Conservation (phyloP, 2,888 invertebrate species). For the Creontiades dilutus region DNA sequence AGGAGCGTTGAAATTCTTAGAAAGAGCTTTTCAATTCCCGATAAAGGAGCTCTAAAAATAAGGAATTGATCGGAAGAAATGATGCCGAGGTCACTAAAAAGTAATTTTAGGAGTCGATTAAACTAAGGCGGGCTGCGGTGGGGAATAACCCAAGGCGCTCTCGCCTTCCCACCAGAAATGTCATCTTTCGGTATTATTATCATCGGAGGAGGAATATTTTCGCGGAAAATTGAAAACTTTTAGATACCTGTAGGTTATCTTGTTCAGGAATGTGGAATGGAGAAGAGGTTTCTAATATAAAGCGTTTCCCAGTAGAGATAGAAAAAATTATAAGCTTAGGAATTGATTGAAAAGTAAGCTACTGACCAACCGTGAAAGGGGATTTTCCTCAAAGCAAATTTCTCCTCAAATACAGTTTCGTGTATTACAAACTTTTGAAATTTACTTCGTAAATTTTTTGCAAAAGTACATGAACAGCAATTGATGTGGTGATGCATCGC, state of each 20-base stretch:
- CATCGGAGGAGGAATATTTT: background rate
- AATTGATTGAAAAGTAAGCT: too few relatives aligned
- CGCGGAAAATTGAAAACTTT: background rate
- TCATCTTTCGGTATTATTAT: background rate
- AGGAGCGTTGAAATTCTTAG: background rate
- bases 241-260: background rate
- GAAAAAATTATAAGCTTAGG: too few relatives aligned
- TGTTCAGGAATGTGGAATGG: background rate
- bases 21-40: background rate
- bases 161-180: background rate
- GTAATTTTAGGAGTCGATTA: slow-evolving; percentile 48
- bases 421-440: too few relatives aligned
- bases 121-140: background rate
- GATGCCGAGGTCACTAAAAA: slow-evolving; percentile 41
- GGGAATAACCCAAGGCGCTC: background rate
- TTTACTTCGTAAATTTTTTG: too few relatives aligned
- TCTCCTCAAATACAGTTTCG: too few relatives aligned
- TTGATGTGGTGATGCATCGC: too few relatives aligned
- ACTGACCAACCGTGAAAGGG: too few relatives aligned
- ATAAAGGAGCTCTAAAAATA: background rate
- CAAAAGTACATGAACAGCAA: too few relatives aligned
- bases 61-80: slow-evolving; percentile 16
- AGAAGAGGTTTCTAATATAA: too few relatives aligned
- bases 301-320: too few relatives aligned
- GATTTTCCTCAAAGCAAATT: too few relatives aligned